Conservation (phyloP, 2,797 vertebrate species). For the Neomorphus geoffroyi region DNA sequence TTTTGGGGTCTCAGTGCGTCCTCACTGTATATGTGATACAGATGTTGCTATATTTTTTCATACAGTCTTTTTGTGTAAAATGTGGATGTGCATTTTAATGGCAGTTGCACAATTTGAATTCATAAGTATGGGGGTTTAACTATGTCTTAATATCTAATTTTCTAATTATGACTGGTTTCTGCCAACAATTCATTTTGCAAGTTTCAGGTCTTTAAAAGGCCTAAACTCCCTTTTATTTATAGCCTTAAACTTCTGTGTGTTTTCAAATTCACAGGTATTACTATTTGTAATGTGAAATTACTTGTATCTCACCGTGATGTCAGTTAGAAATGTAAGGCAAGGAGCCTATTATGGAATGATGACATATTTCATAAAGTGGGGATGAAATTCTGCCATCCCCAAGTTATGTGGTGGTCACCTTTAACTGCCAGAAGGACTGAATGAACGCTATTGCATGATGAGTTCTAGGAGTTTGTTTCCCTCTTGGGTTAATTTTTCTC, state of each 20-base stretch:
- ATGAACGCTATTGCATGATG: background rate
- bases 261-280: background rate
- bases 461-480: accelerated
- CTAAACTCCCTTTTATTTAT: background rate
- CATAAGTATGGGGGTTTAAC: background rate
- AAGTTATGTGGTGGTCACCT: accelerated
- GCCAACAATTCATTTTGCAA: background rate
- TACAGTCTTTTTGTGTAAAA: background rate
- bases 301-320: background rate
- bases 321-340: background rate
- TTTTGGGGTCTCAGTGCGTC: accelerated
- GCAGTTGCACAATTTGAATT: background rate
- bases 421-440: background rate
- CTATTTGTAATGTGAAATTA: background rate
- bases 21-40: background rate
- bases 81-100: background rate
- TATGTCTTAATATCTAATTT: background rate
- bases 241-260: background rate
- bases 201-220: background rate
- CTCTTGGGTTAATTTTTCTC: background rate
- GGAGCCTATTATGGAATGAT: background rate
- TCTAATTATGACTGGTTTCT: background rate
- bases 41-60: background rate
- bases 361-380: background rate
- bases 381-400: background rate